A percentile compares a stretch with the other conserved stretches of the same genome.
These are phyloP conservation scores for Heliocidaris tuberculata DNA, from an alignment of 35 echinoderm and acorn worm species.

Conservation along the genomic window DNA sequence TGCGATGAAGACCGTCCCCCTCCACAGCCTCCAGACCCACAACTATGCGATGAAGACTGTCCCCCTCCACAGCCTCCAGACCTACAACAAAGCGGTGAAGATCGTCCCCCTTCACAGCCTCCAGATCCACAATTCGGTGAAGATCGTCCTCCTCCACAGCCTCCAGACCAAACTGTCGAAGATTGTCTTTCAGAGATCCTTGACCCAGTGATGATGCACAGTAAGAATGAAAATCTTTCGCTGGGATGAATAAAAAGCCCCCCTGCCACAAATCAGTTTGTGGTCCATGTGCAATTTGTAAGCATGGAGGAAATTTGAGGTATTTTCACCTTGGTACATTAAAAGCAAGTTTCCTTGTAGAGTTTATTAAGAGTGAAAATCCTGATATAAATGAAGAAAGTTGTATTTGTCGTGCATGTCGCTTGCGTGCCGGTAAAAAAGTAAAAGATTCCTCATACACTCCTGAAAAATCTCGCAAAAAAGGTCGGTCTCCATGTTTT, in stretches of 20 bases:
- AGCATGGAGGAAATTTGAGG: background rate
- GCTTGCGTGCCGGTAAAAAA: background rate
- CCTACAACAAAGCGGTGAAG: too few species aligned
- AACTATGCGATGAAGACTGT: too few species aligned
- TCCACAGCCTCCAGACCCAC: too few species aligned
- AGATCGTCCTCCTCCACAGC: background rate
- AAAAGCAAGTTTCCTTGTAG: background rate
- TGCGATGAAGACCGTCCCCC: too few species aligned
- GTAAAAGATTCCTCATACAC: conserved; percentile 38
- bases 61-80: too few species aligned
- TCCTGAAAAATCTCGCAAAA: background rate
- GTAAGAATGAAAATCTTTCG: background rate
- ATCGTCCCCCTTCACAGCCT: background rate
- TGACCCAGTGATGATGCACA: background rate
- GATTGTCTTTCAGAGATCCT: too few species aligned
- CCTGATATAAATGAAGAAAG: background rate
- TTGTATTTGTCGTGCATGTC: conserved; percentile 20
- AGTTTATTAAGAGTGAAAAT: conserved; percentile 17
- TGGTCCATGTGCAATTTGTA: conserved; percentile 18
- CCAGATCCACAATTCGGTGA: background rate
- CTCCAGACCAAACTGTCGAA: background rate
- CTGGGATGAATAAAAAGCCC: background rate
- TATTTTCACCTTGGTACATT: background rate
- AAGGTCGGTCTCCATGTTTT: background rate
- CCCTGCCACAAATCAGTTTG: conserved; percentile 4